These are phyloP conservation scores for Paracyclopina nana DNA, from an alignment of 1,140 invertebrate genomes.

Conservation along the genomic window DNA sequence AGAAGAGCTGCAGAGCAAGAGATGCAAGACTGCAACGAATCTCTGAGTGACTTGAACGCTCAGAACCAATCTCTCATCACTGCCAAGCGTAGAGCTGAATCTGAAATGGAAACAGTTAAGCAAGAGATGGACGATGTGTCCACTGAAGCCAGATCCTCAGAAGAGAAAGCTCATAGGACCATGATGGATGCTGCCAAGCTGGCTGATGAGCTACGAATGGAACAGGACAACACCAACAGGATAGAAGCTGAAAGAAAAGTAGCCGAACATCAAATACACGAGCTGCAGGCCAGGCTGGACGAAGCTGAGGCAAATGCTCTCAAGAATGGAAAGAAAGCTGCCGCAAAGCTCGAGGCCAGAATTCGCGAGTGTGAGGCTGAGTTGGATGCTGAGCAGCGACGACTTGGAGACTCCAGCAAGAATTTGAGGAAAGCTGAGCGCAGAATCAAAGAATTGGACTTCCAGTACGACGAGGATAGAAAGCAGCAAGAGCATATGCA, in stretches of 20 bases:
- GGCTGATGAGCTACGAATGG: constrained; percentile 32
- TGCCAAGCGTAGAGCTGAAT: constrained; percentile 95
- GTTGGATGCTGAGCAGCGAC: constrained; percentile 39
- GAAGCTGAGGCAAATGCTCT: constrained; percentile 77
- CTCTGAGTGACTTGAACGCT: constrained; percentile 82
- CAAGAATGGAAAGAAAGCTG: constrained; percentile 20
- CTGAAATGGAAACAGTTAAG: constrained; percentile 56
- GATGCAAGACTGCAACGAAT: constrained; percentile 84
- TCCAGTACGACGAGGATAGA: constrained; percentile 80
- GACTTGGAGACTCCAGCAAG: constrained; percentile 91
- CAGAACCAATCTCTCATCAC: constrained; percentile 75
- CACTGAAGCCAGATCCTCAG: constrained; percentile 30
- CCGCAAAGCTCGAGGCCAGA: constrained; percentile 35
- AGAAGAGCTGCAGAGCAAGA: constrained; percentile 69
- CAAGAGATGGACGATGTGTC: constrained; percentile 36
- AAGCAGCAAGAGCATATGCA: constrained; percentile 96
- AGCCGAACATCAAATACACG: constrained; percentile 35
- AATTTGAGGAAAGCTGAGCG: constrained; percentile 53
- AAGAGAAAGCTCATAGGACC: constrained; percentile 30
- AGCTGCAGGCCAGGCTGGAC: constrained; percentile 54
- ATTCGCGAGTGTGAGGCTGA: constrained; percentile 45
- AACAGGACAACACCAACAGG: constrained; percentile 24
- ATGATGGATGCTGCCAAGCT: constrained; percentile 34
- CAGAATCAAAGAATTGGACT: constrained; percentile 44
- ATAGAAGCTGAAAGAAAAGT: constrained; percentile 42